Base-by-base conservation (phyloP, 2,113 vertebrate species). In the Aplodontia rufa region DNA sequence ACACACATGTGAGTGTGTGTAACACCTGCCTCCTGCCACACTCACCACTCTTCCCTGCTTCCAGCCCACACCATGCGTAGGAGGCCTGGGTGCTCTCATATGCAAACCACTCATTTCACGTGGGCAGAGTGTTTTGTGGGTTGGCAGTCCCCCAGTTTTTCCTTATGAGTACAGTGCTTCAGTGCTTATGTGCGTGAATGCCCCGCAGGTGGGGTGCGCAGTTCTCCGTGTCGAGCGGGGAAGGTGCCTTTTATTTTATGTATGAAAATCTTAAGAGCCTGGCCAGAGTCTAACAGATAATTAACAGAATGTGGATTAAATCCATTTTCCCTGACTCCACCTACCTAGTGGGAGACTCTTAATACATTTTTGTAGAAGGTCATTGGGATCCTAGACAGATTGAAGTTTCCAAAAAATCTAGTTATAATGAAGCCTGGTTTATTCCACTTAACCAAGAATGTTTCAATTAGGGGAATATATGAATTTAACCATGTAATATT, bases 381-480 rank as follows among this genome's bases (percentile, higher is more conserved):
- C 45, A 6, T 17, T 32, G n/a, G 17, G 8, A 90, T 75, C 37
- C 14, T 72, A 12, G 30, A 26, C 5, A 55, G 76, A 28, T 24
- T 28, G 32, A 35, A 51, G 26, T 60, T 71, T 72, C 40, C 4
- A 69, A 69, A 58, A 87, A 86, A 69, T 19, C 47, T 88, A 88
- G 51, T 47, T 16, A 6, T 42, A 22, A 1, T 55, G 53, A 84
- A 88, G 60, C 10, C 1, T 32, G 78, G 6, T 26, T 60, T 87
- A 75, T 79, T 94, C 22, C 32, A 76, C 1, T 47, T 66, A 80
- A 64, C n/a, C n/a, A 30, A 90, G 47, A 87, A 60, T 79, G 6
- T 76, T 68, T 76, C 35, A 92, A 64, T 92, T 88, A 87, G 35
- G 51, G 28, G 35, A 64, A 86, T 90, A 45, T 68, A 22, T 90